Base-by-base conservation (phyloP, 2,113 vertebrate genomes). In the Antennarius striatus region DNA sequence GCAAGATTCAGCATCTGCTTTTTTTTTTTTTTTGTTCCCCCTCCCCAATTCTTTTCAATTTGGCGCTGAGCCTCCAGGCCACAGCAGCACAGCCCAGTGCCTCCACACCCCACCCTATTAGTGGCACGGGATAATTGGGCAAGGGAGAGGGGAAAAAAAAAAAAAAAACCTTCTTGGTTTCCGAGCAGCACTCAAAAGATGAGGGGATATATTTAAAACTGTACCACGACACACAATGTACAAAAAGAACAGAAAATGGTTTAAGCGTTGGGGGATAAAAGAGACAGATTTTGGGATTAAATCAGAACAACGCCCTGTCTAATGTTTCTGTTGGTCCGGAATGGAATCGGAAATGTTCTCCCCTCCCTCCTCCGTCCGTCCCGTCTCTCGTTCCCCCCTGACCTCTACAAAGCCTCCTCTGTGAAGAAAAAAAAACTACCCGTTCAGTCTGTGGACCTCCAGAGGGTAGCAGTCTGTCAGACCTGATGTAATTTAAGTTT, bases 111-210 rank as follows among this genome's bases (percentile, higher is more conserved):
- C 63, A 66, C 71, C 82, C 86, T 88, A 86, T 89, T 89, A 86
- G 87, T 84, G 87, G 89, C 90, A 83, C 76, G 72, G 77, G 81
- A 85, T 90, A 90, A 88, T 89, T 91, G 90, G 87, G 79, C 65
- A 86, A 68, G 71, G 69, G 75, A 81, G 10, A 28, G n/a, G n/a
- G 49, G 49, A 28, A 15, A 15, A 13, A 15, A 36, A 17, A 54
- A 36, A 8, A 50, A 17, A 22, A 48, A 70, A 52, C 75, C 56
- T 81, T 22, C 22, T 39, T 71, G 68, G 63, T 65, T 76, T 85
- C 70, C 63, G 69, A 86, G 76, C 68, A 15, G 70, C 48, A 15
- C 16, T 10, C 17, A 14, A 51, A 50, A 83, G 72, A 81, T 71
- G 75, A 86, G 77, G 78, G 62, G 76, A 83, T 79, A 76, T 87